Percentiles rank a stretch among this genome's conserved stretches.
phyloP scores from a whole-genome alignment of 1,140 invertebrate genomes.

The Berghia stephanieae region DNA sequence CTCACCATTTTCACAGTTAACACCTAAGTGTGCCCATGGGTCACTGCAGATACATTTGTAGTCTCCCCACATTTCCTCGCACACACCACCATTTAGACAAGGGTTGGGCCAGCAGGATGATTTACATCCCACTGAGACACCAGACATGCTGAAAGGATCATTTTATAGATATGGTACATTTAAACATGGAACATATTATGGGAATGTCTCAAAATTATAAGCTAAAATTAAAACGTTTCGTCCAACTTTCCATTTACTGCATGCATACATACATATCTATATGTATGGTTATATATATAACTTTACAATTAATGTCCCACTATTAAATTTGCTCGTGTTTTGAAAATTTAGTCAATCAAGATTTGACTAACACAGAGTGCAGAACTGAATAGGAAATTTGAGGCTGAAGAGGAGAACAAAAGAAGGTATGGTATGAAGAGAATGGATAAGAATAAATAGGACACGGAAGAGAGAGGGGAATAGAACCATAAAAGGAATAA shows the following conservation, averaged over 20 bases:
- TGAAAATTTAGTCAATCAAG: no score
- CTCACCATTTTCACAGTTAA: constrained; percentile 89
- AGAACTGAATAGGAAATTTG: no score
- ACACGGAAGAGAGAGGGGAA: no score
- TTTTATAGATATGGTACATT: not conserved
- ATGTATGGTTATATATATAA: no score
- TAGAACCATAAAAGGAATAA: no score
- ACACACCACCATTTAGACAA: constrained; percentile 88
- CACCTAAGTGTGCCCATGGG: constrained; percentile 88
- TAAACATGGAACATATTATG: not conserved
- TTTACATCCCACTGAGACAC: constrained; percentile 87
- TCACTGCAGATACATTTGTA: constrained; percentile 84
- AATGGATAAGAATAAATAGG: no score
- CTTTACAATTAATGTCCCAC: no score
- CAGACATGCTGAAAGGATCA: constrained; percentile 35
- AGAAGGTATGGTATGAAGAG: no score
- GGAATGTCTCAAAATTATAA: not conserved
- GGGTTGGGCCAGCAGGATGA: constrained; percentile 93
- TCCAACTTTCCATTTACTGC: not conserved
- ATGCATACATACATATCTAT: not conserved
- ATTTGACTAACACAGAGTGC: no score
- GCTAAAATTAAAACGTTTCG: not conserved
- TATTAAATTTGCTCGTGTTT: no score
- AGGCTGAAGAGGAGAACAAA: no score
- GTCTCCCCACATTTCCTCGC: constrained; percentile 90